These are phyloP conservation scores for Mylabris sibirica DNA, from an alignment of 2,888 invertebrate species.

Conservation along the genomic window DNA sequence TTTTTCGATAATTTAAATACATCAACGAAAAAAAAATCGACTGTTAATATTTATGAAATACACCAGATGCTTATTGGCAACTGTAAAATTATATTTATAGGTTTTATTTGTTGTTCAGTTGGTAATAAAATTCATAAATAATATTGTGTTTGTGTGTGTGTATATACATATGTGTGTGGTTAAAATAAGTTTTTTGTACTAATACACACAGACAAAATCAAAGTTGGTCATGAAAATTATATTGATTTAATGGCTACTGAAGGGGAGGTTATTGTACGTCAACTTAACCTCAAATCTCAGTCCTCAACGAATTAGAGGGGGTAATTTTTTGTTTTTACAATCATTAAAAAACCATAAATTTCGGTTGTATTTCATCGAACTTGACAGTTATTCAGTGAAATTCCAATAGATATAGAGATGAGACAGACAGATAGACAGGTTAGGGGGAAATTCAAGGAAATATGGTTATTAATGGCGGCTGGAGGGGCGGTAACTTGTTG, in stretches of 20 bases:
- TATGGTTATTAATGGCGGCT: not conserved
- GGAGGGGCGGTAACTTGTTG: not conserved
- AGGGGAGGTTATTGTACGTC: constrained; percentile 6
- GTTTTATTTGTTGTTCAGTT: constrained; percentile 11
- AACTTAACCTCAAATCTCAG: not conserved
- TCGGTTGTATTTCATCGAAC: not conserved
- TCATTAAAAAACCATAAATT: not conserved
- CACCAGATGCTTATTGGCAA: constrained; percentile 8
- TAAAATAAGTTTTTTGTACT: not conserved
- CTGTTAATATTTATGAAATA: constrained; percentile 1
- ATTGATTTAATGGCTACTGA: not conserved
- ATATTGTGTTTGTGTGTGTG: not conserved
- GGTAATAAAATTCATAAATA: constrained; percentile 10
- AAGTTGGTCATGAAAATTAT: constrained; percentile 5
- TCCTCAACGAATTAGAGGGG: no score
- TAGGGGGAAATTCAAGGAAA: not conserved
- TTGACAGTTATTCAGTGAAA: not conserved
- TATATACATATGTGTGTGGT: constrained; percentile 4
- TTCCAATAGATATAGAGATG: not conserved
- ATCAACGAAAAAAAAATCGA: not conserved
- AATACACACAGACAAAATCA: not conserved
- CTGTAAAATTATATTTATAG: constrained; percentile 10
- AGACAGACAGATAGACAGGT: not conserved
- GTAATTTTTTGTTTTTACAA: not conserved
- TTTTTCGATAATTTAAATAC: not conserved